Conservation (phyloP, 1,140 invertebrate species). For the Drosophila cardini region DNA sequence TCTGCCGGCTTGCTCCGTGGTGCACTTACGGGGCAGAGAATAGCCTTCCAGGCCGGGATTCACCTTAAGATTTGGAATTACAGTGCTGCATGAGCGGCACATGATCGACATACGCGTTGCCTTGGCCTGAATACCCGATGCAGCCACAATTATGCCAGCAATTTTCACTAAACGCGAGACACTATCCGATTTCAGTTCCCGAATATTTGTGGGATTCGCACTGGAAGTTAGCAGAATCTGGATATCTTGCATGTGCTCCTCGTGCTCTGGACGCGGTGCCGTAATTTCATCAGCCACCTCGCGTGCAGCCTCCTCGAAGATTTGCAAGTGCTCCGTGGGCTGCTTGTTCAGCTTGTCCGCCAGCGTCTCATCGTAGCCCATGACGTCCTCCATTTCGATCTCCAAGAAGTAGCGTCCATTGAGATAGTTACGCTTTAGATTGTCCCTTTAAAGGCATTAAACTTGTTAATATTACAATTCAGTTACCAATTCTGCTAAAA, state of each 20-base stretch:
- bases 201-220: constrained; percentile 91
- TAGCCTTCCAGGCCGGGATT: constrained; percentile 99
- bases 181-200: constrained; percentile 96
- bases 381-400: constrained; percentile 97
- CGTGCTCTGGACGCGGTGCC: constrained; percentile 93
- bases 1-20: constrained; percentile 95
- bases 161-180: constrained; percentile 98
- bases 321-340: constrained; percentile 96
- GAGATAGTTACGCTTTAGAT: constrained; percentile 97
- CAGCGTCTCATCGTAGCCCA: constrained; percentile 96
- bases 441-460: constrained; percentile 89
- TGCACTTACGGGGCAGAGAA: constrained; percentile 97
- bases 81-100: constrained; percentile 96
- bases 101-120: constrained; percentile 98
- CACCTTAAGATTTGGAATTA: constrained; percentile 95
- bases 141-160: constrained; percentile 97
- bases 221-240: constrained; percentile 96
- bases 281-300: constrained; percentile 99
- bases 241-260: constrained; percentile 96
- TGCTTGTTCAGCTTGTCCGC: constrained; percentile 96
- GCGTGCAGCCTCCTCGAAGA: constrained; percentile 98
- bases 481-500: background rate
- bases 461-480: background rate
- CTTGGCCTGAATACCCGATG: constrained; percentile 97
- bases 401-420: constrained; percentile 95